A percentile compares a stretch with the other conserved stretches of the same genome.
Evolutionary conservation across 2,888 invertebrate species (phyloP).

Genomic region (Drosophila kambysellisi): DNA sequence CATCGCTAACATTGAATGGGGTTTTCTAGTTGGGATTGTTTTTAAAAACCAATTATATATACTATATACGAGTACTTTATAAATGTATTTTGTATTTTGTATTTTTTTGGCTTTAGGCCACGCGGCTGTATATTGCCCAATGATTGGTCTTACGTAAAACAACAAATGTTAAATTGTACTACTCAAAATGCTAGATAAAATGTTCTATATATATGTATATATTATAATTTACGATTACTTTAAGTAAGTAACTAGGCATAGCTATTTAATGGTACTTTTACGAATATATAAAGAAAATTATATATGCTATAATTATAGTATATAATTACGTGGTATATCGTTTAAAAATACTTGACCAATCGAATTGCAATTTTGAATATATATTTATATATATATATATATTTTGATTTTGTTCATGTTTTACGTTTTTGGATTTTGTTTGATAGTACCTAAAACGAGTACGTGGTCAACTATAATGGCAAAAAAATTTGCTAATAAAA

Average conservation of each 20-base stretch:
- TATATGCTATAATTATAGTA: constrained; percentile 45
- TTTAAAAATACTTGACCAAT: constrained; percentile 67
- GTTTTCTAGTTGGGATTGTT: constrained; percentile 16
- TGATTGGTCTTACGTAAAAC: constrained; percentile 54
- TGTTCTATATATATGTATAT: constrained; percentile 53
- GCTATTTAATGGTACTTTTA: constrained; percentile 56
- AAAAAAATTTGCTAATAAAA: constrained; percentile 71
- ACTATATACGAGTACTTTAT: constrained; percentile 38
- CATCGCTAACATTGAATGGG: constrained; percentile 31
- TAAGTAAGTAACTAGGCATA: constrained; percentile 69
- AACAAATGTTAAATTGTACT: constrained; percentile 72
- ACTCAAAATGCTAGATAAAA: constrained; percentile 76
- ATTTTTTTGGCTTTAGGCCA: constrained; percentile 30
- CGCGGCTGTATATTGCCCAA: constrained; percentile 46
- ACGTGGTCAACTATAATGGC: constrained; percentile 75
- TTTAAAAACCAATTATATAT: constrained; percentile 26
- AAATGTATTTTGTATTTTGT: constrained; percentile 6
- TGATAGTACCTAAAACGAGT: constrained; percentile 52
- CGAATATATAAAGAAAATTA: constrained; percentile 63
- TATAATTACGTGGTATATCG: constrained; percentile 46
- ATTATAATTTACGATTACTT: constrained; percentile 45
- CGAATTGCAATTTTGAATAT: constrained; percentile 50
- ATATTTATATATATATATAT: constrained; percentile 13
- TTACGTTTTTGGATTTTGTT: constrained; percentile 28
- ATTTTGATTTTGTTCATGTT: constrained; percentile 12